phyloP scores from a whole-genome alignment of 2,113 vertebrate species.

The Melanocharis versteri region DNA sequence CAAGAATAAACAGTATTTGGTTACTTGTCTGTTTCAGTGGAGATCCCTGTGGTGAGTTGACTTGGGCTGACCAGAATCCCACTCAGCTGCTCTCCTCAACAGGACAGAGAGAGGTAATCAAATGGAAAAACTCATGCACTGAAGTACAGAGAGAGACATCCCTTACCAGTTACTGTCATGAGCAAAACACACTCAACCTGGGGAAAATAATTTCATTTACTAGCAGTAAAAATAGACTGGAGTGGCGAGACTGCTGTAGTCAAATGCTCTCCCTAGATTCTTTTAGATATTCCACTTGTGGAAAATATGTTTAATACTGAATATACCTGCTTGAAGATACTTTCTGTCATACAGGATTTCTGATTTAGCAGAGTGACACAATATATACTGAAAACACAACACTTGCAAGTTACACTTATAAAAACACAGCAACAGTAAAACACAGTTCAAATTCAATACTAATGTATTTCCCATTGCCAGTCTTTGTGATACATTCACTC shows the following conservation, averaged over 20 bases:
- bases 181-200: fast-evolving
- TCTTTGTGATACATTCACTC: neutral
- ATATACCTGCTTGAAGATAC: neutral
- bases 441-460: neutral
- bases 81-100: neutral
- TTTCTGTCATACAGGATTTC: neutral
- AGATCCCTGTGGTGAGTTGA: neutral
- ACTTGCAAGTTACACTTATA: neutral
- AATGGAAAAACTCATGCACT: neutral
- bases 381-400: neutral
- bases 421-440: neutral
- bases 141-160: neutral
- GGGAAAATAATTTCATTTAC: neutral
- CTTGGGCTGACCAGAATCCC: neutral
- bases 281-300: neutral
- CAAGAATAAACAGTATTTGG: neutral
- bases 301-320: neutral
- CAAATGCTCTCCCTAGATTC: neutral
- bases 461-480: neutral
- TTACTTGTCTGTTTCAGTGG: neutral
- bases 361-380: neutral
- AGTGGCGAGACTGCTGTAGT: neutral
- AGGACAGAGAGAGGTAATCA: neutral
- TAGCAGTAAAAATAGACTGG: neutral
- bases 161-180: neutral